Percentiles rank a stretch among this genome's conserved stretches.
These are phyloP conservation scores for Eupeodes latifasciatus DNA, from an alignment of 2,888 invertebrate genomes.

Conservation along the genomic window DNA sequence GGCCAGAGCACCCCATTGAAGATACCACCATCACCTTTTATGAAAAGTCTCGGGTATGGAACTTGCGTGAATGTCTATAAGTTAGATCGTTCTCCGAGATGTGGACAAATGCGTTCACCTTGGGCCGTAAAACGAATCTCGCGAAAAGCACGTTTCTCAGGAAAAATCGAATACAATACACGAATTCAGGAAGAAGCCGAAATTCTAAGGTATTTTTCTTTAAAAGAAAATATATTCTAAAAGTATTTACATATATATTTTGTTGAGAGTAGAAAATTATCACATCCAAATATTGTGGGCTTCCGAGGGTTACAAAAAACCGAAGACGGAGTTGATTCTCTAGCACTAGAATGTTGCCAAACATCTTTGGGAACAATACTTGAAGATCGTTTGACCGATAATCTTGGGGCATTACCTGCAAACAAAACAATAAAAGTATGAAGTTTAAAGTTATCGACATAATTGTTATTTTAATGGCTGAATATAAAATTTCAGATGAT, in stretches of 20 bases:
- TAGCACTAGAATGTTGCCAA: slow-evolving; percentile 92
- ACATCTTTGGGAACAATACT: slow-evolving; percentile 90
- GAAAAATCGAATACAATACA: slow-evolving; percentile 82
- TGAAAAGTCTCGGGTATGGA: slow-evolving; percentile 90
- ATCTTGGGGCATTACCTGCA: slow-evolving; percentile 86
- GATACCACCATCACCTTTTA: slow-evolving; percentile 90
- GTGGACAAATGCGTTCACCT: slow-evolving; percentile 89
- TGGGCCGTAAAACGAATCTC: slow-evolving; percentile 93
- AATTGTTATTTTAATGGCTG: background rate
- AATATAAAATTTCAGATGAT: slow-evolving; percentile 85
- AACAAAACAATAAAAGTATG: slow-evolving; percentile 87
- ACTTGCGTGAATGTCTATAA: slow-evolving; percentile 92
- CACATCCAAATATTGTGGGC: slow-evolving; percentile 93
- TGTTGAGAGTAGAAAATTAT: slow-evolving; percentile 84
- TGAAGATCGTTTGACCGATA: slow-evolving; percentile 87
- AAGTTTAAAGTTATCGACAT: no score
- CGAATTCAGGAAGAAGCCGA: slow-evolving; percentile 90
- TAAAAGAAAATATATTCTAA: slow-evolving; percentile 36
- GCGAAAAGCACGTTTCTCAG: slow-evolving; percentile 82
- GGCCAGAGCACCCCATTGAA: slow-evolving; percentile 80
- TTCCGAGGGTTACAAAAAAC: slow-evolving; percentile 86
- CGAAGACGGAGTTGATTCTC: slow-evolving; percentile 84
- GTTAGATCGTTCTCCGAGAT: slow-evolving; percentile 89
- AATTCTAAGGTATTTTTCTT: slow-evolving; percentile 85
- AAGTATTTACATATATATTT: slow-evolving; percentile 15